These are phyloP conservation scores for Otocyon megalotis DNA, from an alignment of 2,113 vertebrate genomes.

Conservation along the genomic window DNA sequence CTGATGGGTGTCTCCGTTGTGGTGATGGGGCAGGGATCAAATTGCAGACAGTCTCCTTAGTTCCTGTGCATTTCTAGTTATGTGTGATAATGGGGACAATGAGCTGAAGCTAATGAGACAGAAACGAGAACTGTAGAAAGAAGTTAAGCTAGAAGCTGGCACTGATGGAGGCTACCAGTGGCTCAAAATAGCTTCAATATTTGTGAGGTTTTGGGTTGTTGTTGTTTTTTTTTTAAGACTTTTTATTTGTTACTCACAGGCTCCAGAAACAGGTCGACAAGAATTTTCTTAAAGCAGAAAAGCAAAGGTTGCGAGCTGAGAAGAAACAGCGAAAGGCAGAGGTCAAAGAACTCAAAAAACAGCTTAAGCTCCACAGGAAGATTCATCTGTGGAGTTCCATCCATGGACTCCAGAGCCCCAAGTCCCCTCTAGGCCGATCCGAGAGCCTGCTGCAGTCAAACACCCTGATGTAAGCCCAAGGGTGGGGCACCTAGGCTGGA, in stretches of 20 bases:
- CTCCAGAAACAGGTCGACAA: conserved; percentile 97
- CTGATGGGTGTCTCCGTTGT: not conserved
- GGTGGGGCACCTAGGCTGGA: not conserved
- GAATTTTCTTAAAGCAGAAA: conserved; percentile 97
- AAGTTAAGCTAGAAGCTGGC: not conserved
- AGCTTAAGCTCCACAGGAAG: conserved; percentile 96
- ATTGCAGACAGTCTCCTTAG: not conserved
- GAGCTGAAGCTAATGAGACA: not conserved
- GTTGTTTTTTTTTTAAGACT: conserved; percentile 6
- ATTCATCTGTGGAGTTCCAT: conserved; percentile 95
- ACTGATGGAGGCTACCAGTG: not conserved
- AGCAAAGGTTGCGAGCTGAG: conserved; percentile 96
- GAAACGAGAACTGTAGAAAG: not conserved
- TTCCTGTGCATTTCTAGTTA: not conserved
- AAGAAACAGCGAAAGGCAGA: conserved; percentile 97
- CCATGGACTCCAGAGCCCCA: conserved; percentile 86
- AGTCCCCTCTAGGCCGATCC: conserved; percentile 81
- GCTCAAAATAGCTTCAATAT: not conserved
- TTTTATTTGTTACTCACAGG: conserved; percentile 84
- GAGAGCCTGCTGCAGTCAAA: conserved; percentile 87
- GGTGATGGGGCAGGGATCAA: not conserved
- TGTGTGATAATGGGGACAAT: not conserved
- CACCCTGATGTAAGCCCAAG: conserved; percentile 84
- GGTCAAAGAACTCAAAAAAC: conserved; percentile 98
- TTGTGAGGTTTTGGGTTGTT: not conserved